phyloP scores from a whole-genome alignment of 2,797 vertebrate species.

The Todus mexicanus region DNA sequence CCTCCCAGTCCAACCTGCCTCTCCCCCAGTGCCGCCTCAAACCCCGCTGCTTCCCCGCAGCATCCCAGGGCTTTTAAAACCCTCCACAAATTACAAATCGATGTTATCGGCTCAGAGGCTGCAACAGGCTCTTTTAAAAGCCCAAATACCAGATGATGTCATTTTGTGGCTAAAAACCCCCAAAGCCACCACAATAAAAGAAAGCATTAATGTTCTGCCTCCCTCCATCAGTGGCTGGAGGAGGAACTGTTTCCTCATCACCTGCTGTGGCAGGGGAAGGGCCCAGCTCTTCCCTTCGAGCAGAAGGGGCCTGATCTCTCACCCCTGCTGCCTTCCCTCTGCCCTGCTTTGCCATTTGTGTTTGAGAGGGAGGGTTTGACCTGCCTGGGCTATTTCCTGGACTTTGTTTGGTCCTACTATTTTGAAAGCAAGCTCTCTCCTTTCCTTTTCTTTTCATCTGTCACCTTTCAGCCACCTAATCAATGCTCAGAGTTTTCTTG shows the following conservation, averaged over 20 bases:
- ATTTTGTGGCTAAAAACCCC: neutral
- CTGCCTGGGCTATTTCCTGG: neutral
- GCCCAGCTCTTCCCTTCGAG: neutral
- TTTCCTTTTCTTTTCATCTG: neutral
- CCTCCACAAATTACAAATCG: neutral
- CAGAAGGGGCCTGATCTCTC: neutral
- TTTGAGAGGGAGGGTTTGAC: neutral
- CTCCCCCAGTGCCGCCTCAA: fast-evolving
- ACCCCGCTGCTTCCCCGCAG: neutral
- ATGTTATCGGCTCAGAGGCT: neutral
- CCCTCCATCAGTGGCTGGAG: neutral
- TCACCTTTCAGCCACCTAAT: neutral
- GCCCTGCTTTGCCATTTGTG: neutral
- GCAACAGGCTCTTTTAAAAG: neutral
- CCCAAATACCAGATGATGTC: neutral
- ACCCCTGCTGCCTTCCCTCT: neutral
- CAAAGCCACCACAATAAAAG: neutral
- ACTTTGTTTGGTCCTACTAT: neutral
- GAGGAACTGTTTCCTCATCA: neutral
- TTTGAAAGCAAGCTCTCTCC: neutral
- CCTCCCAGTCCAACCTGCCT: neutral
- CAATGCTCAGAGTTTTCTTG: neutral
- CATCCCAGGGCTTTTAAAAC: neutral
- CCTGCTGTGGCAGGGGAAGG: neutral
- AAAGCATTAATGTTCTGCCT: neutral